Percentiles rank a stretch among this genome's conserved stretches.
Evolutionary conservation across 2,888 invertebrate species (phyloP).

Genomic region (Aromia moschata): DNA sequence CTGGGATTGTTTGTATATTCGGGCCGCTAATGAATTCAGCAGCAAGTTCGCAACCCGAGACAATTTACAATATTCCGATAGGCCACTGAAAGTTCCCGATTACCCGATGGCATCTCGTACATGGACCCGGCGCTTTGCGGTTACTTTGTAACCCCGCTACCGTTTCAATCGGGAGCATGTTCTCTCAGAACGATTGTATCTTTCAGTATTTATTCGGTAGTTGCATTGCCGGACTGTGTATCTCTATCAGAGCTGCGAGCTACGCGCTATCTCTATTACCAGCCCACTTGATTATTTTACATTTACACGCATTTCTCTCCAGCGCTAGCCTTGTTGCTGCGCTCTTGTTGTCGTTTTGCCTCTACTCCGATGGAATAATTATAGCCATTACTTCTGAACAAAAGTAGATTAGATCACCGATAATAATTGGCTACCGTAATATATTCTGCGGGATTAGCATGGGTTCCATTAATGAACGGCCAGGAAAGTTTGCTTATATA

Average conservation of each 20-base stretch:
- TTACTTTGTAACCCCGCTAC: conserved; percentile 50
- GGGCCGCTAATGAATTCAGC: conserved; percentile 40
- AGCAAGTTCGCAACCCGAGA: conserved; percentile 34
- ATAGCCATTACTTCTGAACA: conserved; percentile 53
- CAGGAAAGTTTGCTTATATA: conserved; percentile 36
- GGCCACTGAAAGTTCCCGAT: conserved; percentile 41
- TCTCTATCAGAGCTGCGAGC: conserved; percentile 59
- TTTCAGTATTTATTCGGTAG: conserved; percentile 63
- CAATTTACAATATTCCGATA: conserved; percentile 46
- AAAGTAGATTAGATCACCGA: conserved; percentile 54
- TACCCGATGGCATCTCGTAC: conserved; percentile 41
- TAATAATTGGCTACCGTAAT: conserved; percentile 52
- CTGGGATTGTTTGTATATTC: conserved; percentile 10
- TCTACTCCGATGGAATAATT: conserved; percentile 50
- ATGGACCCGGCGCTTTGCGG: conserved; percentile 48
- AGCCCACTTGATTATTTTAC: conserved; percentile 61
- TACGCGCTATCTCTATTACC: conserved; percentile 62
- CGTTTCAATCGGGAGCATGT: conserved; percentile 62
- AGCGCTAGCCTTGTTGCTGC: conserved; percentile 33
- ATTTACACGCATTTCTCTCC: conserved; percentile 60
- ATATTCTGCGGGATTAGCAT: conserved; percentile 48
- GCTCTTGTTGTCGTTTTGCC: conserved; percentile 46
- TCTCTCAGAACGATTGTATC: conserved; percentile 61
- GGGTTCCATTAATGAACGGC: conserved; percentile 48
- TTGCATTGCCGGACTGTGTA: conserved; percentile 58